Percentiles rank a stretch among this genome's conserved stretches.
Evolutionary conservation across 2,888 invertebrate genomes (phyloP).

Genomic region (Agrotis exclamationis): DNA sequence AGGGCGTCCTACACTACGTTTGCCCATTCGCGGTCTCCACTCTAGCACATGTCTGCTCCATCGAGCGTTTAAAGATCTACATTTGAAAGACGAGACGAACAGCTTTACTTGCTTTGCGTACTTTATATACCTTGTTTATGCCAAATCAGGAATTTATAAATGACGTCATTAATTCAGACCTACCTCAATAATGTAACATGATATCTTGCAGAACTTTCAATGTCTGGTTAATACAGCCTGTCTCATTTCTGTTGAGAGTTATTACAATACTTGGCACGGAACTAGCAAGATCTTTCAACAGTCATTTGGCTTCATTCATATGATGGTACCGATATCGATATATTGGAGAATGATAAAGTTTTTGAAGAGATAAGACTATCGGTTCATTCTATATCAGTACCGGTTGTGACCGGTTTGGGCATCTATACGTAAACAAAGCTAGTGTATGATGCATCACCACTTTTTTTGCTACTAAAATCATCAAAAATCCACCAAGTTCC

Average conservation of each 20-base stretch:
- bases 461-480: too few species aligned
- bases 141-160: conserved; percentile 11
- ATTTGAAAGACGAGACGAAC: too few species aligned
- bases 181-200: conserved; percentile 51
- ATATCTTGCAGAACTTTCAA: conserved; percentile 31
- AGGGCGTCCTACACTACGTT: too few species aligned
- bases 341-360: not conserved
- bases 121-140: conserved; percentile 9
- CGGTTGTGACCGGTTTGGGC: not conserved
- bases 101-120: too few species aligned
- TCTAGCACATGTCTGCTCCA: too few species aligned
- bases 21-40: too few species aligned
- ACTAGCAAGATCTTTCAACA: conserved; percentile 17
- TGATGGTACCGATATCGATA: conserved; percentile 22
- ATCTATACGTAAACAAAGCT: not conserved
- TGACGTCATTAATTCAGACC: conserved; percentile 41
- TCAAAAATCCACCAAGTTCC: too few species aligned
- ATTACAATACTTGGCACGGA: conserved; percentile 41
- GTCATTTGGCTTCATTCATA: conserved; percentile 36
- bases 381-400: not conserved
- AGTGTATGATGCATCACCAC: not conserved
- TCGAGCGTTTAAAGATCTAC: too few species aligned
- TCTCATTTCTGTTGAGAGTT: conserved; percentile 27
- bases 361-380: conserved; percentile 12
- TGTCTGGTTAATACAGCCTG: conserved; percentile 25